Percentiles rank a stretch among this genome's conserved stretches.
These are phyloP conservation scores for Strigamia transsilvanica DNA, from an alignment of 2,888 invertebrate species.

Conservation along the genomic window DNA sequence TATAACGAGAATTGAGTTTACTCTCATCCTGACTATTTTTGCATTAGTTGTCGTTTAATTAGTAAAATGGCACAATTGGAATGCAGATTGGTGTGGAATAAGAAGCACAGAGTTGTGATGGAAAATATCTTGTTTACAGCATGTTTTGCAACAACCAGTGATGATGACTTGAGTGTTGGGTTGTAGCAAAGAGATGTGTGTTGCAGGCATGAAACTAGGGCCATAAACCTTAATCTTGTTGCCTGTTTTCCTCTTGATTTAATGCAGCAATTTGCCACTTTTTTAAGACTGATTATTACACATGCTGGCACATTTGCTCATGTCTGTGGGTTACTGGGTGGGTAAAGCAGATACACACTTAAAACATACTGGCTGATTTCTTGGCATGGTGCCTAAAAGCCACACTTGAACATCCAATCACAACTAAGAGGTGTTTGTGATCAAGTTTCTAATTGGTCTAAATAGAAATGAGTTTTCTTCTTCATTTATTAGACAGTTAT, in stretches of 20 bases:
- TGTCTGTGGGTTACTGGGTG: not conserved
- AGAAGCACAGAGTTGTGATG: not conserved
- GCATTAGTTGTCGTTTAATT: not conserved
- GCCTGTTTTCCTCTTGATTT: not conserved
- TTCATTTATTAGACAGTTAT: not conserved
- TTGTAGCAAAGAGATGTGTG: too few relatives aligned
- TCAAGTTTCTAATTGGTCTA: not conserved
- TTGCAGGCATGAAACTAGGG: not conserved
- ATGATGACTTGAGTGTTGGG: too few relatives aligned
- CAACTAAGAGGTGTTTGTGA: not conserved
- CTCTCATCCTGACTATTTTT: not conserved
- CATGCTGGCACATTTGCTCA: not conserved
- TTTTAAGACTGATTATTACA: not conserved
- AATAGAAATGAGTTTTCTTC: not conserved
- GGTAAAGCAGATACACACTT: not conserved
- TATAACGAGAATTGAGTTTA: too few relatives aligned
- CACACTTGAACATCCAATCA: not conserved
- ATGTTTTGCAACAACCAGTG: not conserved
- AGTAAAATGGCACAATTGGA: not conserved
- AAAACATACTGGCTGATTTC: not conserved
- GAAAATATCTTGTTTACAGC: not conserved
- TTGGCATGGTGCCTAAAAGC: not conserved
- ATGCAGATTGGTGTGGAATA: not conserved
- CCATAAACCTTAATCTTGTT: conserved; percentile 2
- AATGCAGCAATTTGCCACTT: not conserved